phyloP scores from a whole-genome alignment of 2,888 invertebrate species.

The Tridacna gigas region DNA sequence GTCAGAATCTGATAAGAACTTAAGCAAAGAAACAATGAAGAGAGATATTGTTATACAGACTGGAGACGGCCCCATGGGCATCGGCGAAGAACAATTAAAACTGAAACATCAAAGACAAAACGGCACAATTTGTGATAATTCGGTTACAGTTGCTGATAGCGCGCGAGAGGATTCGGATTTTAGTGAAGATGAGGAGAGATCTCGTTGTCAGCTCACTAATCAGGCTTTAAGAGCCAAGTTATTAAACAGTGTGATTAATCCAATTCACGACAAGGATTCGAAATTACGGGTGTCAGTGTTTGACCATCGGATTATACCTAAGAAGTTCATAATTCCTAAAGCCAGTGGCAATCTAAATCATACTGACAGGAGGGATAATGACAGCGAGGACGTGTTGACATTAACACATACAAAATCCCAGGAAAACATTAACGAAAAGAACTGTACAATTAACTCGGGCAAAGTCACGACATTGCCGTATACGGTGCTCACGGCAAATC shows the following conservation, averaged over 20 bases:
- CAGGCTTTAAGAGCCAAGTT: slow-evolving; percentile 57
- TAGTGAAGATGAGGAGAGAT: slow-evolving; percentile 58
- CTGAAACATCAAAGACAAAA: background rate
- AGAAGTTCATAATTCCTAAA: slow-evolving; percentile 51
- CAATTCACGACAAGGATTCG: slow-evolving; percentile 50
- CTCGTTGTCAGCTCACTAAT: slow-evolving; percentile 59
- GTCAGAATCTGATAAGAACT: slow-evolving; percentile 8
- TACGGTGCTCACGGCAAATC: slow-evolving; percentile 43
- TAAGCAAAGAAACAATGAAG: slow-evolving; percentile 13
- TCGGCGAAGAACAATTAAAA: background rate
- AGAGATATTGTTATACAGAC: slow-evolving; percentile 13
- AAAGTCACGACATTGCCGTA: slow-evolving; percentile 48
- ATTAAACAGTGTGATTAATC: slow-evolving; percentile 58
- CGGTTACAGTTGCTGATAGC: slow-evolving; percentile 18
- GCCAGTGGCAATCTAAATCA: slow-evolving; percentile 29
- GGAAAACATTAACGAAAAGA: slow-evolving; percentile 11
- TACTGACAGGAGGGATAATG: slow-evolving; percentile 38
- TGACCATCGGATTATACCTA: slow-evolving; percentile 64
- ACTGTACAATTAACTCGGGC: slow-evolving; percentile 22
- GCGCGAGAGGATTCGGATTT: slow-evolving; percentile 60
- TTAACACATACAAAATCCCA: slow-evolving; percentile 11
- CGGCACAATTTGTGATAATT: background rate
- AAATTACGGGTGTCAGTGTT: slow-evolving; percentile 64
- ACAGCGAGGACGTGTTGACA: slow-evolving; percentile 8
- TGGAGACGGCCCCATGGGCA: slow-evolving; percentile 10